A percentile compares a stretch with the other conserved stretches of the same genome.
Conservation (phyloP, 2,797 vertebrate species). For the Thamnophis elegans region DNA sequence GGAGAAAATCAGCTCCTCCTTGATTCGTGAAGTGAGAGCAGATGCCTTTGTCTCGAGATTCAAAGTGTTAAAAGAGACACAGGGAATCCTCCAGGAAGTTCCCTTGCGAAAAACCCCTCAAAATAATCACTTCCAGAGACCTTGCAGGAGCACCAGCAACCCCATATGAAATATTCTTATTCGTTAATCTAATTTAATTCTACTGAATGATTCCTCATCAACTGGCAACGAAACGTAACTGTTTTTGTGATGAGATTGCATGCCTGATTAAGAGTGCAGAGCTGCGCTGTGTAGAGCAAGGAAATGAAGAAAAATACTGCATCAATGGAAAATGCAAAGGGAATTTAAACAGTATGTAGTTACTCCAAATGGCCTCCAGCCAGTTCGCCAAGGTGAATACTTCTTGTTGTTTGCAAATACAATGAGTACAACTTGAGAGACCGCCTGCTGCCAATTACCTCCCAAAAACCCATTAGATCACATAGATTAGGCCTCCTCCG, state of each 20-base stretch:
- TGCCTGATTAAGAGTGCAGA: conserved; percentile 24
- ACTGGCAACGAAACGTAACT: neutral
- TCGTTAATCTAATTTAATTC: conserved; percentile 3
- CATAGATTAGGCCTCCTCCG: too few species aligned
- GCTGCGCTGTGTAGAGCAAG: neutral
- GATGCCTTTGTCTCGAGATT: neutral
- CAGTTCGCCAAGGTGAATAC: conserved; percentile 53
- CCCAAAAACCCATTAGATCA: too few species aligned
- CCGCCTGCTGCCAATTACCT: too few species aligned
- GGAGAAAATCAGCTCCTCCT: neutral
- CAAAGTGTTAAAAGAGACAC: neutral
- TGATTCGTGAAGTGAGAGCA: neutral
- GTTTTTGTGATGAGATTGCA: conserved; percentile 23
- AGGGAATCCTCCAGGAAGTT: neutral
- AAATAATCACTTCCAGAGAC: neutral
- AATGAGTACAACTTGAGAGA: too few species aligned
- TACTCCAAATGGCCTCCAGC: conserved; percentile 33
- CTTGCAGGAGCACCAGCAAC: neutral
- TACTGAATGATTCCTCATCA: conserved; percentile 1
- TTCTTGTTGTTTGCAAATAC: conserved; percentile 56
- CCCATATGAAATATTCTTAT: neutral
- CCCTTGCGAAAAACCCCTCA: neutral
- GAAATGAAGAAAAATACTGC: conserved; percentile 23
- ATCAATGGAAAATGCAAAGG: conserved; percentile 57
- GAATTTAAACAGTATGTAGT: conserved; percentile 49